Percentiles rank a stretch among this genome's conserved stretches.
Conservation (phyloP, 2,888 invertebrate species). For the Pasiphila rectangulata region DNA sequence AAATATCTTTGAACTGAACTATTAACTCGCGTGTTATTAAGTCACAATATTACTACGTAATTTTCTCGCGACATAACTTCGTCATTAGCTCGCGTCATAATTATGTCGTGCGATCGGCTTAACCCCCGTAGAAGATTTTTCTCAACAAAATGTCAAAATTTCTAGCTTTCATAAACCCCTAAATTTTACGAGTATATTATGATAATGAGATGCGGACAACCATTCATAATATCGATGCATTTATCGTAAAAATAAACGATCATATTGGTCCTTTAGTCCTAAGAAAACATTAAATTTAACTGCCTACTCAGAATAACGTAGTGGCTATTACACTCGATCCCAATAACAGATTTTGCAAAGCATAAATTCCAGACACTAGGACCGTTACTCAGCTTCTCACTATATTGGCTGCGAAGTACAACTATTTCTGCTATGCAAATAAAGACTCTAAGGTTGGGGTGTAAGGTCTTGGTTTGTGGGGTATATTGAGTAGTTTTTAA, state of each 20-base stretch:
- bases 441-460: constrained; percentile 21
- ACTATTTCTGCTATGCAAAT: constrained; percentile 34
- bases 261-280: constrained; percentile 14
- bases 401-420: constrained; percentile 47
- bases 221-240: constrained; percentile 8
- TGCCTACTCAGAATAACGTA: constrained; percentile 42
- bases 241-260: constrained; percentile 20
- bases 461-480: constrained; percentile 28
- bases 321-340: constrained; percentile 42
- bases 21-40: too few species aligned
- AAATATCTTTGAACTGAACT: too few species aligned
- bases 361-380: constrained; percentile 52
- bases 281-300: constrained; percentile 33
- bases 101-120: too few species aligned
- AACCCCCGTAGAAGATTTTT: too few species aligned
- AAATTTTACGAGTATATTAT: too few species aligned
- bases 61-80: too few species aligned
- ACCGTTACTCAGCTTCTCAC: constrained; percentile 48
- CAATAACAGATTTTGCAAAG: constrained; percentile 54
- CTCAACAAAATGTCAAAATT: too few species aligned
- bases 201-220: background rate
- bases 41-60: too few species aligned
- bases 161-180: too few species aligned
- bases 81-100: too few species aligned
- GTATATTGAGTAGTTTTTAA: constrained; percentile 40